A percentile compares a stretch with the other conserved stretches of the same genome.
phyloP scores from a whole-genome alignment of 1,140 invertebrate species.

The Pantala flavescens region DNA sequence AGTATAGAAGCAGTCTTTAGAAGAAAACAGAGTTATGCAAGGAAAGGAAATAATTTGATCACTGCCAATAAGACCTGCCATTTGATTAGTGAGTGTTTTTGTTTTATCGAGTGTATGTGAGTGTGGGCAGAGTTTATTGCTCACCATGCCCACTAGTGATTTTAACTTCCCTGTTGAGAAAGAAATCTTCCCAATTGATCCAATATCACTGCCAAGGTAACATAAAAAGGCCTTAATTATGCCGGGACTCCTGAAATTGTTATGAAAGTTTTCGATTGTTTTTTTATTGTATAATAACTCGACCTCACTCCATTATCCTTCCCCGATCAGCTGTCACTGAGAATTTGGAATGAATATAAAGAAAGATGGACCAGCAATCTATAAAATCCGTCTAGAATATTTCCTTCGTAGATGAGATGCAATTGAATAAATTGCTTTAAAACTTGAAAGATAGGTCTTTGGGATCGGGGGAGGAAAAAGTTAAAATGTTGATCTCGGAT shows the following conservation, averaged over 20 bases:
- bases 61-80: background rate
- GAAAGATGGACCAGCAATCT: too few species aligned
- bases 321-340: too few species aligned
- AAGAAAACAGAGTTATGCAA: background rate
- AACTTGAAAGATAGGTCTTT: background rate
- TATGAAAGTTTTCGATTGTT: background rate
- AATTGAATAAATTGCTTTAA: background rate
- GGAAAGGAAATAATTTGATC: background rate
- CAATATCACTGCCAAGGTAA: background rate
- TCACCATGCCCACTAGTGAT: too few species aligned
- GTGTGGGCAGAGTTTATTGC: too few species aligned
- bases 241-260: background rate
- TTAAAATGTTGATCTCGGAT: background rate
- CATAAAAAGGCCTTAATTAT: background rate
- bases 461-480: background rate
- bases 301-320: background rate
- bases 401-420: too few species aligned
- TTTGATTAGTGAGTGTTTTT: background rate
- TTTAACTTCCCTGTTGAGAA: background rate
- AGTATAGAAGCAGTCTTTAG: background rate
- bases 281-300: background rate
- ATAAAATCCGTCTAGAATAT: too few species aligned
- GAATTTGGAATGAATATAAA: too few species aligned
- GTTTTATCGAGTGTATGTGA: background rate
- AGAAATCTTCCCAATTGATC: background rate